Evolutionary conservation across 2,797 vertebrate genomes (phyloP), one percentile per base, ranked within the genome.

Genomic region (Bovichtus diacanthus): DNA sequence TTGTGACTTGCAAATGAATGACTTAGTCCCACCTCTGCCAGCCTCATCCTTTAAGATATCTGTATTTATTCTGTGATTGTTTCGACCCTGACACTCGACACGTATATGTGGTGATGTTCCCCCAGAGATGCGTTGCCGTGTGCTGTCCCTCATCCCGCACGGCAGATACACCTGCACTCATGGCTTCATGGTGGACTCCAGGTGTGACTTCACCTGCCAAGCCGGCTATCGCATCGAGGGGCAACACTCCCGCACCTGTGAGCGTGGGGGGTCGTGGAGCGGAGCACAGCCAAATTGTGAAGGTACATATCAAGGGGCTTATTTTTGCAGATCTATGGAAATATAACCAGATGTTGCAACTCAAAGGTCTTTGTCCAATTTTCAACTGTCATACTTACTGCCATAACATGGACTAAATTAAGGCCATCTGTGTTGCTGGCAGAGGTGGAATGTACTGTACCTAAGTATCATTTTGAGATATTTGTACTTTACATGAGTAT

Each of bases 141-240:
- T 95, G 41, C 87, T 99, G 90, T 94, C 95, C 0, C 91, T 96
- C 0, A 92, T 97, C 83, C 88, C 92, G 3, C 90, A 96, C 3
- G 98, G 97, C 76, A 95, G 95, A n/a, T 97, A 97, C 83, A 92
- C 85, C 62, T 99, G 98, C 93, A 96, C 94, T 1, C 92, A 94
- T 0, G 96, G 97, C 0, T 95, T 96, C 36, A 84, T 94, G 84
- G 95, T 97, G 78, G 96, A 98, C 90, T 99, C 98, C 73, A 95
- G 95, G 84, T 99, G 98, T 6, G 95, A 96, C 73, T 99, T 97
- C 87, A 91, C 90, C 85, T 99, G 98, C 78, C 63, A 76, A 60
- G 91, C 90, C 0, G 98, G 98, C 15, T 98, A 97, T 90, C 95
- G 96, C 79, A 92, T 99, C 15, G 96, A 98, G 88, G 96, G 96